Conservation (phyloP, 2,797 vertebrate genomes). For the Erethizon dorsatum region DNA sequence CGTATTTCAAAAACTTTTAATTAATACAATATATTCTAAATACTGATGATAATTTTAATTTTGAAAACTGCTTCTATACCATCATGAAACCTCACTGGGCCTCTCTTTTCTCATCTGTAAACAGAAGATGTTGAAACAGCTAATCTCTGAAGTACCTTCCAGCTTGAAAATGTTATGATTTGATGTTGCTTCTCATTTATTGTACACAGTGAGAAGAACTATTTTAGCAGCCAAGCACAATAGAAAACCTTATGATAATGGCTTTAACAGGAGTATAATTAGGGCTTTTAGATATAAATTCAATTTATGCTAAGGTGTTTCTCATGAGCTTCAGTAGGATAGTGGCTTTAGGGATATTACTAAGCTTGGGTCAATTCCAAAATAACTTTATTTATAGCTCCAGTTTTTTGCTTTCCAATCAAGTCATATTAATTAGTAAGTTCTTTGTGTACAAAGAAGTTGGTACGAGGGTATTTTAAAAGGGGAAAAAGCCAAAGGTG, state of each 20-base stretch:
- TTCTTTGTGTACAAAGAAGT: constrained; percentile 13
- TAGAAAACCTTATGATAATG: constrained; percentile 67
- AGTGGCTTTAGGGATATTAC: constrained; percentile 47
- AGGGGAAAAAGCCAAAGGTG: constrained; percentile 16
- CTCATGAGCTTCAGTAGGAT: constrained; percentile 8
- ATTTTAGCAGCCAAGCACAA: constrained; percentile 40
- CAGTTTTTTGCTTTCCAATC: constrained; percentile 23
- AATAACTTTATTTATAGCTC: constrained; percentile 34
- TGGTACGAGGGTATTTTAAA: not conserved
- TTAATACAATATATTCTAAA: not conserved
- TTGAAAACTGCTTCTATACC: constrained; percentile 36
- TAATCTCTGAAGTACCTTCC: constrained; percentile 53
- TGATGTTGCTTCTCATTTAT: constrained; percentile 64
- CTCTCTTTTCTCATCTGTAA: constrained; percentile 23
- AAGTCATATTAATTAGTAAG: constrained; percentile 11
- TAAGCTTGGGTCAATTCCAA: constrained; percentile 44
- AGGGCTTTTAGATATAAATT: constrained; percentile 63
- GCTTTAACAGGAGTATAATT: constrained; percentile 57
- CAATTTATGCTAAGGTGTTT: constrained; percentile 46
- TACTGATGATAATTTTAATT: constrained; percentile 2
- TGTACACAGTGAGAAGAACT: constrained; percentile 59
- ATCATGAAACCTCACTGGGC: not conserved
- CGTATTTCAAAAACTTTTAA: constrained; percentile 36
- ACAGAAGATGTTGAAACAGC: constrained; percentile 37
- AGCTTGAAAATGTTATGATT: constrained; percentile 57